Base-by-base conservation (phyloP, 1,140 invertebrate species). In the Formica exsecta region DNA sequence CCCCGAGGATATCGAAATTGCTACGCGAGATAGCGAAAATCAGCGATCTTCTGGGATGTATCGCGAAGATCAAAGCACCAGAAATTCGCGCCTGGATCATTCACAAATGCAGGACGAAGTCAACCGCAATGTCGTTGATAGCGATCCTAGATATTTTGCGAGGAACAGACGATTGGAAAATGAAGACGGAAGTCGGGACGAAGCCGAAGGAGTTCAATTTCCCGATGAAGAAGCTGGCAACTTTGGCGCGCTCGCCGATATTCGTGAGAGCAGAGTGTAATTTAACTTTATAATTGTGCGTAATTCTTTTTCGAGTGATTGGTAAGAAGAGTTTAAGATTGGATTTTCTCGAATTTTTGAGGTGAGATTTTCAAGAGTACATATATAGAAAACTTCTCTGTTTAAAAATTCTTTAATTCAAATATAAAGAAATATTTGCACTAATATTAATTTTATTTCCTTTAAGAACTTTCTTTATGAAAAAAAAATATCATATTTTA, bases 231-330 rank as follows among this genome's bases (percentile, higher is more conserved):
- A 94, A 1, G 85, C 91, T n/a, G 91, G 89, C 38, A 92, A 93
- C 85, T 94, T 94, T 64, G 90, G 92, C 29, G 89, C 92, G 32
- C 86, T 94, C 4, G 93, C 94, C 2, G 94, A 95, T 68, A 95
- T 95, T 81, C 92, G 94, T 0, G 94, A 95, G 61, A 95, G 94
- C 79, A 91, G 95, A 76, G 95, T 95, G 32, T 94, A 86, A 92
- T 85, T 25, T 29, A 29, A 68, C 38, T 38, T 83, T 83, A 36
- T 44, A 61, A 61, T 32, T 81, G 25, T 25, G 22, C 32, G 22
- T 57, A 74, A 75, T 81, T 57, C 3, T 57, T 1, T 38, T 59
- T 64, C 11, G 9, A 32, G 19, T 59, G 19, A 32, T 48, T 61
- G 25, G 4, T 59, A 44, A 61, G 19, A 16, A 59, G 16, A n/a